Percentiles rank a stretch among this genome's conserved stretches.
Evolutionary conservation across 1,140 invertebrate species (phyloP).

Genomic region (Pogonus chalceus): DNA sequence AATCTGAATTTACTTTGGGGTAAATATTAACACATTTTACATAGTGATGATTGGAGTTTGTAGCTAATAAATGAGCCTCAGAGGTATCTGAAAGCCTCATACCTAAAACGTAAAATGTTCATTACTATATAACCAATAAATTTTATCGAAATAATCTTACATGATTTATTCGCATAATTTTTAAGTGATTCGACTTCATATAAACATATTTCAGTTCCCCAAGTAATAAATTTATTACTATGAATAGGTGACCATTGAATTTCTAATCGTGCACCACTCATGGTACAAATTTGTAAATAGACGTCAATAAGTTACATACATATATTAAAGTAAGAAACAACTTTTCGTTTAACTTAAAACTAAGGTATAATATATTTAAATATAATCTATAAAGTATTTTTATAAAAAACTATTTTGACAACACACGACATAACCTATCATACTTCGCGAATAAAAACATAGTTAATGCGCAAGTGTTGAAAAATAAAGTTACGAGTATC

Average conservation of each 20-base stretch:
- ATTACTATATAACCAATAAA: background rate
- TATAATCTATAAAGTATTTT: too few relatives aligned
- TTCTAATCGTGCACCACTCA: constrained; percentile 51
- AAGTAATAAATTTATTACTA: constrained; percentile 71
- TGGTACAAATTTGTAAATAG: too few relatives aligned
- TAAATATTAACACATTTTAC: constrained; percentile 72
- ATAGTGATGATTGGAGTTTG: constrained; percentile 54
- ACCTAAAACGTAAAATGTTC: constrained; percentile 38
- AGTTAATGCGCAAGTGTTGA: too few relatives aligned
- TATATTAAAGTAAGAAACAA: too few relatives aligned
- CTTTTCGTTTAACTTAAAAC: too few relatives aligned
- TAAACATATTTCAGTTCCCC: constrained; percentile 74
- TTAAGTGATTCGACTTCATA: constrained; percentile 61
- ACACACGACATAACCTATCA: too few relatives aligned
- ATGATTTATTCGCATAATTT: constrained; percentile 40
- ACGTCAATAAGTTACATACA: too few relatives aligned
- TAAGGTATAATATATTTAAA: too few relatives aligned
- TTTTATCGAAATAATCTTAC: constrained; percentile 37
- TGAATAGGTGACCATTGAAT: constrained; percentile 71
- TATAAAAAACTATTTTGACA: too few relatives aligned
- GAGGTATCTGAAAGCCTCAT: constrained; percentile 55
- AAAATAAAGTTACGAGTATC: too few relatives aligned
- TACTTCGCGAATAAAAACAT: too few relatives aligned
- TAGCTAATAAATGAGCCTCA: constrained; percentile 54
- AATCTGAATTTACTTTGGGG: constrained; percentile 57